Evolutionary conservation across 1,140 invertebrate species (phyloP).

Genomic region (Temnothorax curvispinosus): DNA sequence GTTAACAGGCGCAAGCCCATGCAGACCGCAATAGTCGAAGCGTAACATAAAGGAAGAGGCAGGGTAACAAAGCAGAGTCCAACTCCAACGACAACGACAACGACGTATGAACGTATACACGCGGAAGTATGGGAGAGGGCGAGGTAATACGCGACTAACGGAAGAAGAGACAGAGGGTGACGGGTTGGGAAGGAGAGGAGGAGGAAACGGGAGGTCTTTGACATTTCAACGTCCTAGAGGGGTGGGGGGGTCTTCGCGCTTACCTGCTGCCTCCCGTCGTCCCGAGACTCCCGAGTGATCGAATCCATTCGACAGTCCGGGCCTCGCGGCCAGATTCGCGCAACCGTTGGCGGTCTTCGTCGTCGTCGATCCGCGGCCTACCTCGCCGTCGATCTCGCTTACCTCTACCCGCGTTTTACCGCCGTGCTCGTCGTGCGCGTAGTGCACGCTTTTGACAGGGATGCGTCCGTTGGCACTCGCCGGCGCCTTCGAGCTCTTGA

Average conservation of each 20-base stretch:
- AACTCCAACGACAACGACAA: slow-evolving; percentile 26
- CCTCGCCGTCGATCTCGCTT: slow-evolving; percentile 62
- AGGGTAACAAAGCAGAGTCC: slow-evolving; percentile 1
- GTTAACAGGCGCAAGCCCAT: slow-evolving; percentile 62
- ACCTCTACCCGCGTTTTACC: slow-evolving; percentile 69
- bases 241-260: slow-evolving; percentile 25
- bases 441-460: background rate
- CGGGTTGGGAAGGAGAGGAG: background rate
- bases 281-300: slow-evolving; percentile 6
- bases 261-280: slow-evolving; percentile 58
- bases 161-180: background rate
- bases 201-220: background rate
- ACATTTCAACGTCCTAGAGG: background rate
- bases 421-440: slow-evolving; percentile 39
- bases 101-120: too few species aligned
- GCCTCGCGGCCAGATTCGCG: slow-evolving; percentile 15
- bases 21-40: slow-evolving; percentile 47
- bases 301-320: slow-evolving; percentile 57
- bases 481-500: slow-evolving; percentile 81
- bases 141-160: background rate
- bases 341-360: slow-evolving; percentile 61
- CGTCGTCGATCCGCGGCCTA: slow-evolving; percentile 11
- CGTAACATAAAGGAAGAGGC: slow-evolving; percentile 51
- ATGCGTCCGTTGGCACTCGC: slow-evolving; percentile 40
- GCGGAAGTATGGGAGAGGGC: background rate